Evolutionary conservation across 2,797 vertebrate species (phyloP), one percentile per base, ranked within the genome.

Genomic region (Gymnopithys bicolor): DNA sequence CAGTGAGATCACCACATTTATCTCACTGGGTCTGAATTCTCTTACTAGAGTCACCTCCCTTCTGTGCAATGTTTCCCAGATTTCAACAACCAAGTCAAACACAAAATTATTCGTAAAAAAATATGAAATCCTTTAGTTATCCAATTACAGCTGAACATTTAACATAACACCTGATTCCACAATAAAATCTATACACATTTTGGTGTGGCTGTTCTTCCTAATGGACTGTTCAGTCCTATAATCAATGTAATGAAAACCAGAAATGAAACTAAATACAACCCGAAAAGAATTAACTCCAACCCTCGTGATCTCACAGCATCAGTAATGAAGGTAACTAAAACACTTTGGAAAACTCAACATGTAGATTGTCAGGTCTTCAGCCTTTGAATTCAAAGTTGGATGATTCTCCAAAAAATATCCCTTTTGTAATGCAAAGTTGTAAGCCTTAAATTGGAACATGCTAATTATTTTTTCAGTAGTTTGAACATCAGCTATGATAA

Each of bases 1-100:
- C n/a, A 93, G 70, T 97, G 96, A 97, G 94, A 92, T 96, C 95
- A 96, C 85, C 87, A 83, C 43, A 6, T 95, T 97, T 91, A 95
- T 91, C 93, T 97, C 96, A 97, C 64, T 76, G 70, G 32, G 77
- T 49, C 81, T 93, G 64, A 89, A 93, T 85, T 95, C 69, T 87
- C 80, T 90, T 35, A 27, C 41, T 56, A 56, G 23, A 74, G 80
- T 86, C 83, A 88, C 95, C 94, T 96, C 95, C 96, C 94, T 93
- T 95, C 51, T 90, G 56, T 82, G 83, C 83, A 88, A 70, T 71
- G 80, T 13, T 92, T 71, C 83, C 55, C 64, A 90, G 82, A 87
- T 39, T 85, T 77, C 71, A 92, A 84, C 73, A 93, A 79, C 62
- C 69, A 89, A 62, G 14, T 59, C 19, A 86, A 82, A 81, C 21